Evolutionary conservation across 2,888 invertebrate species (phyloP), one percentile per base, ranked within the genome.

Genomic region (Caenorhabditis virilis): DNA sequence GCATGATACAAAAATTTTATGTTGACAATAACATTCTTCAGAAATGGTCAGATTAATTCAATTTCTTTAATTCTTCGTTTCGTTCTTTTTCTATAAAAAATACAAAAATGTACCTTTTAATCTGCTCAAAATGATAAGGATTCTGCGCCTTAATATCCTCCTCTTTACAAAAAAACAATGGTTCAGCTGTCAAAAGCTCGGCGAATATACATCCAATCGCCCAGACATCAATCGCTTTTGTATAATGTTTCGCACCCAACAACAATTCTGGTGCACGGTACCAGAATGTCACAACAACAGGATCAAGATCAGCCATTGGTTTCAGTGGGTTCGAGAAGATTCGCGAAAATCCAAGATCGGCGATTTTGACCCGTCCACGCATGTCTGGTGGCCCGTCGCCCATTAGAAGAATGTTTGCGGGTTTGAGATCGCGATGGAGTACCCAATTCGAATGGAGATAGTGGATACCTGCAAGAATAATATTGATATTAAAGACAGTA

Each of bases 361-460:
- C 97, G 22, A 83, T 83, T 59, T 83, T 83, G 20, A 83, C 82
- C 72, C 95, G 87, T 1, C 98, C 98, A 76, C 97, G 87, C 85
- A 98, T 95, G 27, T 69, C 65, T 2, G 74, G 77, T 27, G 91
- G 90, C 0, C 95, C 97, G 86, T 98, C 97, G 9, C 97, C 98
- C 95, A 98, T 98, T 22, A 98, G 95, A 66, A 98, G 87, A 83
- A 98, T 98, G 85, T 99, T 98, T 2, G 98, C 97, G 7, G 77
- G 77, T 54, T 98, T 98, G 88, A 92, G 85, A 64, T 85, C 84
- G 41, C 97, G 89, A 86, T 98, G 97, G 53, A 98, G 87, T 62
- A 98, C 95, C 97, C 97, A 98, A 85, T 98, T 98, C 68, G 92
- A 91, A 87, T 98, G 98, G 80, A 98, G 88, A 87, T 98, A 98